Conservation (phyloP, 1,140 invertebrate genomes). For the Mamestra configurata region DNA sequence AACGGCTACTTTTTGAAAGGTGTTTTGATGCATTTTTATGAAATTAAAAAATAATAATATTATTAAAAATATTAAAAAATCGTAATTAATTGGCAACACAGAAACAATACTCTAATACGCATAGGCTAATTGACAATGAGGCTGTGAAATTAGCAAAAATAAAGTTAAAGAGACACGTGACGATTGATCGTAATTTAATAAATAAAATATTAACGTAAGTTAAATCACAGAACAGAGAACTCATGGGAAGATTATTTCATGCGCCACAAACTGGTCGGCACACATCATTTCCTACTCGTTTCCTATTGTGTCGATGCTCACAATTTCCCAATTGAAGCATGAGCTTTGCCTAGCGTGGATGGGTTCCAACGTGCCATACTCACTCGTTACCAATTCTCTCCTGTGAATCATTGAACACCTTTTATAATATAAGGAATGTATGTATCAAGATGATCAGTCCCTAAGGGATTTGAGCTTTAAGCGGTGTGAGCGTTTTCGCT, state of each 20-base stretch:
- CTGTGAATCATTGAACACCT: conserved; percentile 40
- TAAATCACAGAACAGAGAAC: conserved; percentile 71
- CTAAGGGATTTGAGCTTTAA: conserved; percentile 2
- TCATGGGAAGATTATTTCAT: conserved; percentile 62
- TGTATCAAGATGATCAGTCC: conserved; percentile 15
- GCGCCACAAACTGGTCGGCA: conserved; percentile 43
- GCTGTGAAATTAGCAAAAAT: conserved; percentile 88
- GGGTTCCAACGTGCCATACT: conserved; percentile 6
- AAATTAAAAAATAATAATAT: conserved; percentile 72
- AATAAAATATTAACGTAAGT: conserved; percentile 77
- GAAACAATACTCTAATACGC: conserved; percentile 87
- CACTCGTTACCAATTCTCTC: conserved; percentile 32
- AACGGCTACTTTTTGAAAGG: conserved; percentile 86
- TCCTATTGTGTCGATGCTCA: conserved; percentile 21
- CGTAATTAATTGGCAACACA: conserved; percentile 84
- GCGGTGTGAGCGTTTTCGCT: background rate
- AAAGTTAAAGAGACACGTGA: conserved; percentile 82
- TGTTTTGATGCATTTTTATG: conserved; percentile 87
- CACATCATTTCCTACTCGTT: conserved; percentile 32
- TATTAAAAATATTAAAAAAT: conserved; percentile 74
- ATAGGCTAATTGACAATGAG: conserved; percentile 87
- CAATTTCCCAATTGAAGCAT: conserved; percentile 11
- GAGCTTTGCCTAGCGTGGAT: conserved; percentile 10
- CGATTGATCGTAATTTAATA: conserved; percentile 78
- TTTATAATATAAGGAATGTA: conserved; percentile 34